These are phyloP conservation scores for Heterodera filipjevi DNA, from an alignment of 2,888 invertebrate genomes.

Conservation along the genomic window DNA sequence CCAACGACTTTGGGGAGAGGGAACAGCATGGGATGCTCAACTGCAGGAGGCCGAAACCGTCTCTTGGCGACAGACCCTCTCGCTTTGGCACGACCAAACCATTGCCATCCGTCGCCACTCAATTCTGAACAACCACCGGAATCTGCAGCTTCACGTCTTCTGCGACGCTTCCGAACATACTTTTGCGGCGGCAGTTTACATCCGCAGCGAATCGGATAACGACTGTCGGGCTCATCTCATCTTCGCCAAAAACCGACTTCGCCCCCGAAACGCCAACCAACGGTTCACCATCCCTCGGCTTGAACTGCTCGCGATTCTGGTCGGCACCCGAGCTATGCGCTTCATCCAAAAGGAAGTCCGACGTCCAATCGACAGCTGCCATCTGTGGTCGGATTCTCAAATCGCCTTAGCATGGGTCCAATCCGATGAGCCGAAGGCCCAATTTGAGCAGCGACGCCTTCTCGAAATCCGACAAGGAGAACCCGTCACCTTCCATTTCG, in stretches of 20 bases:
- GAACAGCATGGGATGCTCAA: no score
- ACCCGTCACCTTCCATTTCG: no score
- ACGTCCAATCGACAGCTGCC: neutral
- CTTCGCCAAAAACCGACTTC: no score
- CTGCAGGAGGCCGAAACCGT: neutral
- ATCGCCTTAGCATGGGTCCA: slow-evolving; percentile 20
- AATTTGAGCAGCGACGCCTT: slow-evolving; percentile 26
- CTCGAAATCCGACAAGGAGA: neutral
- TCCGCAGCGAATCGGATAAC: slow-evolving; percentile 13
- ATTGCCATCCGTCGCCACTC: no score
- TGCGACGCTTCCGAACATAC: slow-evolving; percentile 37
- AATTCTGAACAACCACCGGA: neutral
- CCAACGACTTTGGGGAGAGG: no score
- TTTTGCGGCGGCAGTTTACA: slow-evolving; percentile 34
- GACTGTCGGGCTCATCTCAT: no score
- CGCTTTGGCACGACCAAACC: neutral
- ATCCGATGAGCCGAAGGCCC: neutral
- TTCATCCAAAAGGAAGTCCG: no score
- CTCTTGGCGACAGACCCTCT: slow-evolving; percentile 16
- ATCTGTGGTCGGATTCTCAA: slow-evolving; percentile 17
- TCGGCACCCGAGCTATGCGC: no score
- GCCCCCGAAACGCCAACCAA: no score
- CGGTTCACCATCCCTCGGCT: no score
- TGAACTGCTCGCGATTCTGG: no score
- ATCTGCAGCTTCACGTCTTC: slow-evolving; percentile 37